These are phyloP conservation scores for Xestia ashworthii DNA, from an alignment of 2,888 invertebrate genomes.

Conservation along the genomic window DNA sequence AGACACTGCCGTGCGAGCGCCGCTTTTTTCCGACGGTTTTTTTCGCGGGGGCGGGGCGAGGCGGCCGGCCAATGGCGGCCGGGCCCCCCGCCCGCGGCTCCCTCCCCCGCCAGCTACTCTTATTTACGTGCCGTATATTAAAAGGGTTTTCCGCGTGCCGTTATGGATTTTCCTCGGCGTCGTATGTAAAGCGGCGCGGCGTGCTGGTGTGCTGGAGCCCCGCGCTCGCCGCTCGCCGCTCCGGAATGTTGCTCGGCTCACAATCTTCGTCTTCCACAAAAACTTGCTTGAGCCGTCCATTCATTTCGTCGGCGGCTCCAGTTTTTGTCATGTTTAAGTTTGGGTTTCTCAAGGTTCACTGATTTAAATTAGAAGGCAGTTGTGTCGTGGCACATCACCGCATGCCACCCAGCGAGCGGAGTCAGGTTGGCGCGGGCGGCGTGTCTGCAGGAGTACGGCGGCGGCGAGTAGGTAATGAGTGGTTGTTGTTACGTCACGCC, in stretches of 20 bases:
- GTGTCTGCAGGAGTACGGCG: constrained; percentile 16
- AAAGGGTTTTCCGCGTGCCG: constrained; percentile 90
- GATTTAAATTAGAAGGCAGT: constrained; percentile 60
- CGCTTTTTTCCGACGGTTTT: constrained; percentile 85
- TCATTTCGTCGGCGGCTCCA: constrained; percentile 61
- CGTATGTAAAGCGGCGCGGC: constrained; percentile 63
- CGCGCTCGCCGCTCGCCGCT: constrained; percentile 13
- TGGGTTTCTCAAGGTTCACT: constrained; percentile 58
- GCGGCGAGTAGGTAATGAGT: constrained; percentile 55
- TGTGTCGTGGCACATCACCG: constrained; percentile 9
- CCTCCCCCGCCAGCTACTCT: constrained; percentile 76
- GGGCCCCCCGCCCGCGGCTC: constrained; percentile 72
- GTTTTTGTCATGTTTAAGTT: constrained; percentile 64
- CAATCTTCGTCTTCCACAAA: constrained; percentile 52
- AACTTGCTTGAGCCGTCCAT: constrained; percentile 65
- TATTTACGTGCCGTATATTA: constrained; percentile 91
- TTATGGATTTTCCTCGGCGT: constrained; percentile 88
- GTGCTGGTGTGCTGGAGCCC: not conserved
- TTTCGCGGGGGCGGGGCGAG: constrained; percentile 86
- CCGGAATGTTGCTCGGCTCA: constrained; percentile 55
- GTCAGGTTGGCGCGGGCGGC: constrained; percentile 16
- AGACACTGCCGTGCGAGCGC: constrained; percentile 86
- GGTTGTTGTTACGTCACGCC: constrained; percentile 66
- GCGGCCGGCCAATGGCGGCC: constrained; percentile 80
- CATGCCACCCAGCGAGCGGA: constrained; percentile 13